Evolutionary conservation across 2,113 vertebrate species (phyloP).

Genomic region (Urocolius indicus): DNA sequence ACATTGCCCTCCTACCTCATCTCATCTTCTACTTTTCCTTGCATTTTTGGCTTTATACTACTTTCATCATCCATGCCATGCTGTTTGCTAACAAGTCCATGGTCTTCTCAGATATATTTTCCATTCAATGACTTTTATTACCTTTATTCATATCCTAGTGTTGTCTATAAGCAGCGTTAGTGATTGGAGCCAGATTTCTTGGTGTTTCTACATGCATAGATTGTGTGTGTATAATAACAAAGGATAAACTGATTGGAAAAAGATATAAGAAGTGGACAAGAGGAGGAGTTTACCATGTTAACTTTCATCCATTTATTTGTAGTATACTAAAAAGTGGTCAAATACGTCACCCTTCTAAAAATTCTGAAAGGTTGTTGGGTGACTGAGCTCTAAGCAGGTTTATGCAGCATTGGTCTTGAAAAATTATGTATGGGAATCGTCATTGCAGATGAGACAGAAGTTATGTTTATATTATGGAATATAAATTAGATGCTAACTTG

Average conservation of each 20-base stretch:
- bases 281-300: not conserved
- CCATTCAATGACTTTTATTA: not conserved
- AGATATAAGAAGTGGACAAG: not conserved
- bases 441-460: not conserved
- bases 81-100: not conserved
- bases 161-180: not conserved
- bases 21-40: not conserved
- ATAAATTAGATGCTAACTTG: slow-evolving; percentile 51
- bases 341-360: not conserved
- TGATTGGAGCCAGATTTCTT: not conserved
- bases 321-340: not conserved
- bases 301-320: not conserved
- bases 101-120: not conserved
- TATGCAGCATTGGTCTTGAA: not conserved
- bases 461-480: slow-evolving; percentile 35
- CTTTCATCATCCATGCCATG: not conserved
- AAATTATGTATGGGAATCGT: slow-evolving; percentile 6
- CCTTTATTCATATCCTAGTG: not conserved
- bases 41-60: not conserved
- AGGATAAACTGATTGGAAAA: not conserved
- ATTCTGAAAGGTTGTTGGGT: not conserved
- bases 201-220: not conserved
- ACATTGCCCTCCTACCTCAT: not conserved
- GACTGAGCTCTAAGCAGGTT: not conserved
- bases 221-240: not conserved